Base-by-base conservation (phyloP, 1,140 invertebrate genomes). In the Atta texana region DNA sequence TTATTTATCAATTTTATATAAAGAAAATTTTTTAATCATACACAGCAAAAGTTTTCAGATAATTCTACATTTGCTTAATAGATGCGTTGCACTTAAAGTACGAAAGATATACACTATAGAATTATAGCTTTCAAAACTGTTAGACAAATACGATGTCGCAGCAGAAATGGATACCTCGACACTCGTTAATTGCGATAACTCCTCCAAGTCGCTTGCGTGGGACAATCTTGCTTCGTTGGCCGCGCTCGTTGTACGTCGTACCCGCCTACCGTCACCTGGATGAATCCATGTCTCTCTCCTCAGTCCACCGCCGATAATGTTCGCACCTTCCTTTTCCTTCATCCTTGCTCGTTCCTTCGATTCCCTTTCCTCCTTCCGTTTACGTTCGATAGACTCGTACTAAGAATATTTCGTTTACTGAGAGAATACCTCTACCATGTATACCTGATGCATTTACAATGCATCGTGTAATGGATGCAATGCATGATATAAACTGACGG, bases 271-370 rank as follows among this genome's bases (percentile, higher is more conserved):
- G 4, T 97, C 97, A 91, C 97, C 97, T 10, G 97, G 97, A 92
- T 97, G 96, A 89, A 98, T 96, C 98, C 98, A 98, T 57, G 97
- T 97, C 95, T 98, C 98, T 86, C 97, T 96, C 66, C 97, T 94
- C 63, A 96, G 93, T 64, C 93, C 92, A 74, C 95, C 95, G 55
- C 94, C 94, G 12, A 94, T 93, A 57, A 88, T 93, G 69, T 92
- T 94, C 28, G 94, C 94, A 57, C 94, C 94, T 95, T 96, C 95
- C 93, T 96, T 96, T 90, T 96, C 96, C 89, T 96, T 96, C 96
- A 96, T 96, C 82, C 96, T 95, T 72, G 95, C 96, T 74, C 95
- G 94, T 90, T 95, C 95, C 85, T 95, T 95, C 88, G 95, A 95
- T 85, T 96, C 96, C 28, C 96, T 94, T 89, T 97, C 97, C 85